A percentile compares a stretch with the other conserved stretches of the same genome.
These are phyloP conservation scores for Ceratothoa steindachneri DNA, from an alignment of 2,888 invertebrate genomes.

Conservation along the genomic window DNA sequence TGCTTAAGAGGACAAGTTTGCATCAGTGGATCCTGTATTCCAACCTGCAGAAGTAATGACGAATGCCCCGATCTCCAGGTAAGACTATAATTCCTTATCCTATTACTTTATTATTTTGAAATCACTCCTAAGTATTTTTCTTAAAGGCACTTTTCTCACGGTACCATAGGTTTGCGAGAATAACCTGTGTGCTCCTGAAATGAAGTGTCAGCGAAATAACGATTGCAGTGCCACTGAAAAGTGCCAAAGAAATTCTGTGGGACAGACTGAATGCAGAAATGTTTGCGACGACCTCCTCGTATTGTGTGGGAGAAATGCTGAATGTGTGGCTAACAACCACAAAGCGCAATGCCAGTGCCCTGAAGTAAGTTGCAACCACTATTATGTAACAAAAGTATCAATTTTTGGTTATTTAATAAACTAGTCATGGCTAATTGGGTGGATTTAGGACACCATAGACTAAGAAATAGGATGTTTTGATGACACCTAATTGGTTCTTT, in stretches of 20 bases:
- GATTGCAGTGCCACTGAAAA: constrained; percentile 72
- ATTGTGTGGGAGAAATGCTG: constrained; percentile 72
- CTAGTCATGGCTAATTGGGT: no score
- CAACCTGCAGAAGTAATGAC: constrained; percentile 65
- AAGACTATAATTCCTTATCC: background rate
- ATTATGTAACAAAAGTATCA: constrained; percentile 63
- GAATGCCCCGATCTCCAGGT: constrained; percentile 73
- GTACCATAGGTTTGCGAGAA: constrained; percentile 75
- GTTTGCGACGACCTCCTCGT: constrained; percentile 66
- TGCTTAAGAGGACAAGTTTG: constrained; percentile 81
- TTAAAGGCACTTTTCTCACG: no score
- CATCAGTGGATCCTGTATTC: constrained; percentile 61
- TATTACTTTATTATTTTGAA: no score
- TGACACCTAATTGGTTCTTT: no score
- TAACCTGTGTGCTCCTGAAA: constrained; percentile 77
- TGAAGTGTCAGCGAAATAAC: constrained; percentile 66
- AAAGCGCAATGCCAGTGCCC: constrained; percentile 72
- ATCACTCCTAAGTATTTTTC: no score
- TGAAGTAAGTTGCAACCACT: constrained; percentile 73
- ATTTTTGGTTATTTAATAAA: no score
- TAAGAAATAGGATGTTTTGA: no score
- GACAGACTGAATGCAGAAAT: constrained; percentile 68
- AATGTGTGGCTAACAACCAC: constrained; percentile 70
- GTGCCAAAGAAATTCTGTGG: constrained; percentile 66
- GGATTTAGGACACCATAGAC: no score